These are phyloP conservation scores for Oreochromis mossambicus DNA, from an alignment of 2,797 vertebrate genomes.

Conservation along the genomic window DNA sequence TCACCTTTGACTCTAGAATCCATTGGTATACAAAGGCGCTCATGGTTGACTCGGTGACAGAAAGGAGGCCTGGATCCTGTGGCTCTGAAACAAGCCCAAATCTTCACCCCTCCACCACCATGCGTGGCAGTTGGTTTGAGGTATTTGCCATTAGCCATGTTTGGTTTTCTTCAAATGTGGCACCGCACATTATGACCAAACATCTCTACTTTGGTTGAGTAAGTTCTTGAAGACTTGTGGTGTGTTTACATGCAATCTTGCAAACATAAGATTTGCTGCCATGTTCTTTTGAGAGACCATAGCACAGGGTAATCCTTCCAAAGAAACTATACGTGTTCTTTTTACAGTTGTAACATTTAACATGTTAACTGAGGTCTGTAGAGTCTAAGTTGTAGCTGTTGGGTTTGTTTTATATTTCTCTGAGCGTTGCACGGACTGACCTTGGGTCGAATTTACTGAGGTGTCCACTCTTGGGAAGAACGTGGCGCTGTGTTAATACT, in stretches of 20 bases:
- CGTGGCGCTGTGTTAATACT: background rate
- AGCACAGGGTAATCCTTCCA: background rate
- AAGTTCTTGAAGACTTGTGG: background rate
- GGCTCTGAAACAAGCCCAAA: background rate
- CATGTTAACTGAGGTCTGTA: background rate
- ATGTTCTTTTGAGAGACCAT: background rate
- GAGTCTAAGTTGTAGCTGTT: background rate
- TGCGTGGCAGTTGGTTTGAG: background rate
- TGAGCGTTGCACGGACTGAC: background rate
- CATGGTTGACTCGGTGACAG: background rate
- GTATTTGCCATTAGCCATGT: background rate
- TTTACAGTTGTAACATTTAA: background rate
- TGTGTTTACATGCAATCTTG: background rate
- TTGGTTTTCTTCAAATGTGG: background rate
- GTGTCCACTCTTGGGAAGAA: background rate
- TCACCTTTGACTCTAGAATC: background rate
- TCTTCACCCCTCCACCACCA: background rate
- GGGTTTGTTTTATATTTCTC: background rate
- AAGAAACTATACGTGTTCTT: background rate
- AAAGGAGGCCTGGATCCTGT: background rate
- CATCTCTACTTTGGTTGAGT: background rate
- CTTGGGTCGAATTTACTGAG: background rate
- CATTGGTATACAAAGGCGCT: background rate
- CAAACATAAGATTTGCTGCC: background rate
- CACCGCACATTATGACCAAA: background rate